Percentiles rank a stretch among this genome's conserved stretches.
Conservation (phyloP, 2,113 vertebrate species). For the Pantherophis guttatus region DNA sequence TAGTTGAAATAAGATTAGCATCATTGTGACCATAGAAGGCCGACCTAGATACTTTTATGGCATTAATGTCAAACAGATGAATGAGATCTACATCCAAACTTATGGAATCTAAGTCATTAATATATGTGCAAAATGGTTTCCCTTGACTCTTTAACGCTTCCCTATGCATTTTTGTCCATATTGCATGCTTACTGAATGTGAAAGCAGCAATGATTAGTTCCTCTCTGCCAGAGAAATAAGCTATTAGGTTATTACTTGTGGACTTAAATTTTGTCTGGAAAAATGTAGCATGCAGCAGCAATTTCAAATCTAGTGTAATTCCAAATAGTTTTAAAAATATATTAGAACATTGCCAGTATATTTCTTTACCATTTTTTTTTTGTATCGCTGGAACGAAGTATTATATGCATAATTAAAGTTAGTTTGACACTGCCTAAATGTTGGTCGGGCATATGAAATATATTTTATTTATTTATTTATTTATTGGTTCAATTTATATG, state of each 20-base stretch:
- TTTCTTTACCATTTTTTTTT: neutral
- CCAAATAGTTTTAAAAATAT: neutral
- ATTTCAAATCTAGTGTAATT: neutral
- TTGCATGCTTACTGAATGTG: neutral
- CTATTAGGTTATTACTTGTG: neutral
- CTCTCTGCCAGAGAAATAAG: neutral
- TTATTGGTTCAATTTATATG: too few relatives aligned
- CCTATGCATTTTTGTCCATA: neutral
- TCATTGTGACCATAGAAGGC: neutral
- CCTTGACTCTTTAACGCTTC: neutral
- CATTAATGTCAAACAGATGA: neutral
- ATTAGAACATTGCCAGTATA: neutral
- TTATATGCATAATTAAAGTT: neutral
- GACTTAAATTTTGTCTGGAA: conserved; percentile 6
- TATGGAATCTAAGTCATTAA: neutral
- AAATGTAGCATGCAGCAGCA: neutral
- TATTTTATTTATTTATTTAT: too few relatives aligned
- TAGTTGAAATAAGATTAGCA: neutral
- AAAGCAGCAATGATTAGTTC: neutral
- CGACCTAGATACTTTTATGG: neutral
- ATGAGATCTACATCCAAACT: neutral
- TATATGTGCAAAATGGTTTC: neutral
- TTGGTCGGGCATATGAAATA: neutral
- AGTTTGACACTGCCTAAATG: neutral
- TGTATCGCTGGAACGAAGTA: neutral